Base-by-base conservation (phyloP, 2,888 invertebrate species). In the Cistogaster globosa region DNA sequence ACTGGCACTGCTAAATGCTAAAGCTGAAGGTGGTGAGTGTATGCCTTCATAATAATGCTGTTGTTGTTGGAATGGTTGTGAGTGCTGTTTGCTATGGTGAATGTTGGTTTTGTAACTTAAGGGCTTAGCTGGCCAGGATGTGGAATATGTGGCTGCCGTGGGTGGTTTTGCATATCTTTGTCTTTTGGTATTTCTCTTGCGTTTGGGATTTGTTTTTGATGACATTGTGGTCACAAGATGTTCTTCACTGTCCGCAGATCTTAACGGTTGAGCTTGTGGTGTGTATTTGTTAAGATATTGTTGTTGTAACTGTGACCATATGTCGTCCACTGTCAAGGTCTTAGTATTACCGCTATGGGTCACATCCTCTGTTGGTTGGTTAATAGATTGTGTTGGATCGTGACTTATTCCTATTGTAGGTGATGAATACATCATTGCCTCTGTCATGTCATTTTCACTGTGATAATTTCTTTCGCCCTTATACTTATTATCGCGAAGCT, bases 221-320 rank as follows among this genome's bases (percentile, higher is more conserved):
- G 67, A 0, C 45, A 69, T 58, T 20, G 83, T 38, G 26, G 67
- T 18, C 8, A 60, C 45, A 9, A 26, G 32, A 45, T 69, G 58
- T 32, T 77, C 63, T 45, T 53, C 26, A 18, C 58, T 55, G 48
- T 62, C 67, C 45, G 45, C 45, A 5, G 48, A 11, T 65, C 11
- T 62, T 65, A 60, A 36, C 42, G 83, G 36, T 87, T 89, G 32
- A 87, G 89, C 57, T 88, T 89, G 26, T 83, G 85, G 87, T n/a
- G 81, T 36, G 69, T 87, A 83, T 72, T 83, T 83, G 67, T 20
- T 83, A 48, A 38, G 86, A 83, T 90, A 91, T 69, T 89, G 89
- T 16, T 87, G 87, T 62, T 91, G 90, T 68, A 91, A 63, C 26
- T 91, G 90, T 14, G 90, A 88, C 77, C 91, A 86, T 74, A 91